phyloP scores from a whole-genome alignment of 2,888 invertebrate species.

The Pandemis heparana region DNA sequence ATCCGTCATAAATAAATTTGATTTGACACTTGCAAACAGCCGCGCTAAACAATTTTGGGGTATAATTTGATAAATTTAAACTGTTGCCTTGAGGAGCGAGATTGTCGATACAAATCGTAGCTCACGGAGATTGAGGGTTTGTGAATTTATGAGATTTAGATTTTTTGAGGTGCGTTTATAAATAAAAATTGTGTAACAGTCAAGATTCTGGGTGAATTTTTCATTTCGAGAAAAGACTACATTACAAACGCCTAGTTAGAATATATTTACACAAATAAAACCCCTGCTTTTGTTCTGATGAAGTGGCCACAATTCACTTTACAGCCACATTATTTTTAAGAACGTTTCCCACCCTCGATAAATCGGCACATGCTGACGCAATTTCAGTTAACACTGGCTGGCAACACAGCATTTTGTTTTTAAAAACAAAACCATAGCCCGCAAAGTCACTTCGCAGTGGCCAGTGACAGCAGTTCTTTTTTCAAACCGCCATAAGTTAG shows the following conservation, averaged over 20 bases:
- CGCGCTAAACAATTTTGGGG: constrained; percentile 64
- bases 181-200: background rate
- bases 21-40: constrained; percentile 77
- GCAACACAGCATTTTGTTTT: constrained; percentile 23
- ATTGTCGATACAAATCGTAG: constrained; percentile 5
- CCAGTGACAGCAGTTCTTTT: constrained; percentile 31
- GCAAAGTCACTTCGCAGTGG: constrained; percentile 13
- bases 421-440: constrained; percentile 10
- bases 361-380: background rate
- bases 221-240: too few relatives aligned
- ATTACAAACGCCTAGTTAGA: too few relatives aligned
- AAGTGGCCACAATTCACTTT: background rate
- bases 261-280: background rate
- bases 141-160: background rate
- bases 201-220: background rate
- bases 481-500: constrained; percentile 39
- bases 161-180: background rate
- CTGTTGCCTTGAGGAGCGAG: constrained; percentile 44
- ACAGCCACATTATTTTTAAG: background rate
- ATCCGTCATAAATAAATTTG: constrained; percentile 80
- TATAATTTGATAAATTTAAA: constrained; percentile 53
- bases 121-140: background rate
- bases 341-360: background rate
- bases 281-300: background rate
- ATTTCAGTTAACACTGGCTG: constrained; percentile 1